A percentile compares a stretch with the other conserved stretches of the same genome.
Evolutionary conservation across 2,888 invertebrate species (phyloP).

Genomic region (Ichneumoninae sp.): DNA sequence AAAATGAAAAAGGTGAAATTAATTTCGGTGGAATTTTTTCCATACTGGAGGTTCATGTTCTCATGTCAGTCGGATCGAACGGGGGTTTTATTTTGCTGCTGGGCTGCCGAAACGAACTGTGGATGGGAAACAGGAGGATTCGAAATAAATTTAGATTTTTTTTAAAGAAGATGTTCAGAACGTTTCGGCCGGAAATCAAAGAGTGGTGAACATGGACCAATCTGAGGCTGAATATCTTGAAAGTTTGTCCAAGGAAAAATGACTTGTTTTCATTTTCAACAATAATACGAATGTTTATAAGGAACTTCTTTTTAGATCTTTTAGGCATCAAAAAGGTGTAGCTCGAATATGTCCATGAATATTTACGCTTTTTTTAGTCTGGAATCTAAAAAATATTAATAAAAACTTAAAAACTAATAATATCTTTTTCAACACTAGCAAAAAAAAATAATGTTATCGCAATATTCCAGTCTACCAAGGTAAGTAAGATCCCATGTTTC

Average conservation of each 20-base stretch:
- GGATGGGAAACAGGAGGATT: background rate
- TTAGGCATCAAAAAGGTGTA: too few relatives aligned
- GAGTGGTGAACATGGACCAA: background rate
- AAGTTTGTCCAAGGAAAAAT: background rate
- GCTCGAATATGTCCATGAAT: too few relatives aligned
- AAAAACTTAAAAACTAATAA: too few relatives aligned
- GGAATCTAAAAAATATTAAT: too few relatives aligned
- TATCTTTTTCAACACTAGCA: too few relatives aligned
- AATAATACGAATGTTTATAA: too few relatives aligned
- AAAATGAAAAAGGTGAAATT: constrained; percentile 4
- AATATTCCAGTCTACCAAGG: too few relatives aligned
- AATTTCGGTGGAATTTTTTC: background rate
- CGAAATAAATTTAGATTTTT: background rate
- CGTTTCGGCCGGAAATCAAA: background rate
- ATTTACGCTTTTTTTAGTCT: too few relatives aligned
- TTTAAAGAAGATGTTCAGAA: background rate
- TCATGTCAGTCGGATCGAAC: background rate
- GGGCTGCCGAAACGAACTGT: background rate
- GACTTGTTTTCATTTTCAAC: background rate
- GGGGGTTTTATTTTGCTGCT: background rate
- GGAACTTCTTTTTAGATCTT: too few relatives aligned
- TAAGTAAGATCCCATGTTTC: too few relatives aligned
- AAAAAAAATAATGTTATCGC: too few relatives aligned
- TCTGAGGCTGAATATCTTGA: background rate
- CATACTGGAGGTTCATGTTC: background rate